Percentiles rank a stretch among this genome's conserved stretches.
phyloP scores from a whole-genome alignment of 2,888 invertebrate genomes.

The Mimumesa dahlbomi region DNA sequence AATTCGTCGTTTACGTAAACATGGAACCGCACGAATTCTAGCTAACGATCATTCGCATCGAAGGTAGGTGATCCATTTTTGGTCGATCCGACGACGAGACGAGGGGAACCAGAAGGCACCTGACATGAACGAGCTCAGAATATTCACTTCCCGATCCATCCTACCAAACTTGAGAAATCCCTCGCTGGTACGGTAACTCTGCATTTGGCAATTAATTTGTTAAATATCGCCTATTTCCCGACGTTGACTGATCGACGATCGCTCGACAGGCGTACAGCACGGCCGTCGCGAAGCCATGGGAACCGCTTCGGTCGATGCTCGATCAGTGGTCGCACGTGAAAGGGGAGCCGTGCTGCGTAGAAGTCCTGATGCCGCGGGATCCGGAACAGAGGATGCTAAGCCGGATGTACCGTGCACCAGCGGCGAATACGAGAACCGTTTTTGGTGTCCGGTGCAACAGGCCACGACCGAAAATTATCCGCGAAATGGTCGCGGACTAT shows the following conservation, averaged over 20 bases:
- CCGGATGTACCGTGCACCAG: conserved; percentile 9
- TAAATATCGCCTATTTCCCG: no score
- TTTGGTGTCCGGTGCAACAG: conserved; percentile 56
- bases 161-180: conserved; percentile 2
- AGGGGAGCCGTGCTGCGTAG: conserved; percentile 41
- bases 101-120: not conserved
- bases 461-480: conserved; percentile 44
- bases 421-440: conserved; percentile 6
- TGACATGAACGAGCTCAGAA: conserved; percentile 48
- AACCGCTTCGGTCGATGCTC: conserved; percentile 52
- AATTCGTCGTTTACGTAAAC: no score
- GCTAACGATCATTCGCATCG: no score
- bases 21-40: no score
- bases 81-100: no score
- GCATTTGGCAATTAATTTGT: not conserved
- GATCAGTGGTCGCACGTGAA: conserved; percentile 33
- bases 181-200: conserved; percentile 21
- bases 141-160: conserved; percentile 14
- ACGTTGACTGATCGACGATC: not conserved
- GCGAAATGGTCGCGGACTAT: conserved; percentile 35
- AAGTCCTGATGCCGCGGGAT: conserved; percentile 50
- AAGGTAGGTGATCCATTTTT: no score
- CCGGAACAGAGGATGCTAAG: conserved; percentile 15
- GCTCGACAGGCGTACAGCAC: conserved; percentile 6
- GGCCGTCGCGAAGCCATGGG: conserved; percentile 30